Conservation (phyloP, 2,888 invertebrate species). For the Coleophora deauratella region DNA sequence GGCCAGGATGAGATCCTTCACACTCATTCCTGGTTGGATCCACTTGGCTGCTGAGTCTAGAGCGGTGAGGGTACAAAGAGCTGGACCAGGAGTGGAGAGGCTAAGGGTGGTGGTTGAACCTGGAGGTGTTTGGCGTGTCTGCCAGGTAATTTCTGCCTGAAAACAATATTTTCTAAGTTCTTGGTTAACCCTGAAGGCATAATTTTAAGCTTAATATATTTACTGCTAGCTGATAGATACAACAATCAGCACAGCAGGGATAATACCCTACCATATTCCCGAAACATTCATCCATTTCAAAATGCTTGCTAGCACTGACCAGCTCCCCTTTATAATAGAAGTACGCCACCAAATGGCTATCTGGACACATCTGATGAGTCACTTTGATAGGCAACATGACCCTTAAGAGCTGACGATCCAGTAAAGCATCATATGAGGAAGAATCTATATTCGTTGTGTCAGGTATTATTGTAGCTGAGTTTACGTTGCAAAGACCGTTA, state of each 20-base stretch:
- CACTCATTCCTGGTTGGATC: slow-evolving; percentile 24
- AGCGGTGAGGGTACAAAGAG: slow-evolving; percentile 53
- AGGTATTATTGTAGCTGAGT: slow-evolving; percentile 7
- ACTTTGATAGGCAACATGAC: slow-evolving; percentile 59
- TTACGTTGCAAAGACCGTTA: slow-evolving; percentile 32
- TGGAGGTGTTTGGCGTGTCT: slow-evolving; percentile 40
- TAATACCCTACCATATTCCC: slow-evolving; percentile 72
- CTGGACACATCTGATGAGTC: slow-evolving; percentile 67
- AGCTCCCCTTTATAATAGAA: slow-evolving; percentile 72
- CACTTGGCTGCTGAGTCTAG: slow-evolving; percentile 44
- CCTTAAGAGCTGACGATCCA: slow-evolving; percentile 42
- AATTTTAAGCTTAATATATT: too few relatives aligned
- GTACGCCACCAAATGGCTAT: slow-evolving; percentile 69
- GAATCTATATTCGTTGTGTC: slow-evolving; percentile 11
- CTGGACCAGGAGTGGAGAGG: slow-evolving; percentile 44
- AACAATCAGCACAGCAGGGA: too few relatives aligned
- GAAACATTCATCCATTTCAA: slow-evolving; percentile 73
- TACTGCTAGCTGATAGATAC: too few relatives aligned
- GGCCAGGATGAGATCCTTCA: slow-evolving; percentile 34
- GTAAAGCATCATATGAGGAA: slow-evolving; percentile 29
- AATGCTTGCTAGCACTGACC: slow-evolving; percentile 69
- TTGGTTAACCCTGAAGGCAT: too few relatives aligned
- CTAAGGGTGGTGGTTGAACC: slow-evolving; percentile 39
- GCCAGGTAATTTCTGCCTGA: slow-evolving; percentile 53
- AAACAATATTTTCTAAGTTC: background rate